Evolutionary conservation across 1,140 invertebrate species (phyloP).

Genomic region (Spodoptera litura): DNA sequence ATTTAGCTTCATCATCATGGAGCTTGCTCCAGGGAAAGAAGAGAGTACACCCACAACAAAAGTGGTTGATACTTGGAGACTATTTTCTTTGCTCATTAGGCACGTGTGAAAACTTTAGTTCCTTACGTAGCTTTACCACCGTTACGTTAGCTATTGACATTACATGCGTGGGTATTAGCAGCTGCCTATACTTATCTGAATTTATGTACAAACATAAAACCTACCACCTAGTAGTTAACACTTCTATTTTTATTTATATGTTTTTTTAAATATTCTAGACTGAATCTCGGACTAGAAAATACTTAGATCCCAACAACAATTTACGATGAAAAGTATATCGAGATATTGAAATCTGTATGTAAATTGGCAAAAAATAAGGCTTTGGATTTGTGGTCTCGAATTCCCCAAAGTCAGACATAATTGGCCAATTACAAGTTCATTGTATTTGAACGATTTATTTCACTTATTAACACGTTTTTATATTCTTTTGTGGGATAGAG

Average conservation of each 20-base stretch:
- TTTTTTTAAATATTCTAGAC: neutral
- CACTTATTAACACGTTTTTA: slow-evolving; percentile 52
- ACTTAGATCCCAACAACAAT: neutral
- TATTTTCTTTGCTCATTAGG: slow-evolving; percentile 48
- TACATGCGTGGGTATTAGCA: slow-evolving; percentile 22
- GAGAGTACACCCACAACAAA: neutral
- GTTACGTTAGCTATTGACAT: slow-evolving; percentile 40
- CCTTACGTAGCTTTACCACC: slow-evolving; percentile 40
- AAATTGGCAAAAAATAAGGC: slow-evolving; percentile 30
- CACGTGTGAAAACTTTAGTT: slow-evolving; percentile 58
- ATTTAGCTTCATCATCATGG: no score
- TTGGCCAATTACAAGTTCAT: slow-evolving; percentile 53
- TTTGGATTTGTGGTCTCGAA: slow-evolving; percentile 51
- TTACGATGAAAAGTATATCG: slow-evolving; percentile 3
- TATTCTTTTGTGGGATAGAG: slow-evolving; percentile 52
- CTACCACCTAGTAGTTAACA: slow-evolving; percentile 6
- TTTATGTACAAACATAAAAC: slow-evolving; percentile 30
- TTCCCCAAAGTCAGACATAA: slow-evolving; percentile 41
- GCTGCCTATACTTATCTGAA: slow-evolving; percentile 27
- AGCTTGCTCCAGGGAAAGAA: neutral
- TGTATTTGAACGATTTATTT: slow-evolving; percentile 51
- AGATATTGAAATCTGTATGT: slow-evolving; percentile 3
- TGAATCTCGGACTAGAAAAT: neutral
- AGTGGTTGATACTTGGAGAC: neutral
- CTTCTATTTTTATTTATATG: neutral